Evolutionary conservation across 2,888 invertebrate genomes (phyloP), one percentile per base, ranked within the genome.

Genomic region (Apotomis betuletana): DNA sequence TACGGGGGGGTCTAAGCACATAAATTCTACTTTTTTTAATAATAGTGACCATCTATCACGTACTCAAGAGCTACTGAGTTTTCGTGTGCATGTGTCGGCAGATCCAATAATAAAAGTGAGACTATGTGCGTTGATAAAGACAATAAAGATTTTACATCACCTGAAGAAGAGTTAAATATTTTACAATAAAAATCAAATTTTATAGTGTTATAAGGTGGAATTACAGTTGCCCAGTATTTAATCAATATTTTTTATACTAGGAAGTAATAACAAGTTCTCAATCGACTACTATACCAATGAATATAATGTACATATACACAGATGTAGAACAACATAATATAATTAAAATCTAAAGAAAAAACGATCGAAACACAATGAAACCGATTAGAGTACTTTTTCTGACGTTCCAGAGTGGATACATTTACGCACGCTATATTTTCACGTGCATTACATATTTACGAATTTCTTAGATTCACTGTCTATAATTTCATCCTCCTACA

Each of bases 1-100:
- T 59, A 10, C 51, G 8, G 10, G 51, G 12, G 60, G 44, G 44
- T 49, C 9, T n/a, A 55, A 67, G 61, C 67, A 65, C n/a, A 67
- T 61, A 55, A 60, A 65, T 12, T 69, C 51, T 61, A 46, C 54
- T 3, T 52, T 46, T 9, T 5, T 10, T 27, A 27, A 27, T 27
- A 13, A 67, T 36, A 67, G 36, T 57, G 36, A 64, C 10, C 9
- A 27, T 12, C 0, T 51, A 13, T 36, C 27, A 51, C 52, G 13
- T 63, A 54, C 38, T 52, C 46, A 8, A 62, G 13, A 52, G 36
- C 62, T 62, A 13, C 41, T 41, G 6, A 51, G 12, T 12, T 63
- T 63, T n/a, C 38, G 36, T 63, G 63, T 63, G 63, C 9, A 54
- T 51, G 41, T 54, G 38, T 27, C 27, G 27, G 27, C 27, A 52